Evolutionary conservation across 2,113 vertebrate species (phyloP), one percentile per base, ranked within the genome.

Genomic region (Donacobius atricapilla): DNA sequence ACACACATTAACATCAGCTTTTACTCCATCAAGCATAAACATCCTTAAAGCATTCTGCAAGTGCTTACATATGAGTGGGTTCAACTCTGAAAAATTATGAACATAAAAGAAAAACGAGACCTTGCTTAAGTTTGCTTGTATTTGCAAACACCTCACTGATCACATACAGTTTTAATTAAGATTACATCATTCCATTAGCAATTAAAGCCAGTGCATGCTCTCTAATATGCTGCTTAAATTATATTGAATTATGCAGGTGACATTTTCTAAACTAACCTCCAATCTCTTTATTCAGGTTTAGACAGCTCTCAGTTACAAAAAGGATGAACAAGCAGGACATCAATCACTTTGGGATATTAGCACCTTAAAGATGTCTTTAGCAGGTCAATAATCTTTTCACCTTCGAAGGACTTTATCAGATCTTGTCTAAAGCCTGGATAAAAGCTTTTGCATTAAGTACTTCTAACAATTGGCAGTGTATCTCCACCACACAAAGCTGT

Each of bases 361-460:
- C 98, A 98, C 98, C 98, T 98, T 98, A 98, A 99, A 98, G 98
- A 98, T 98, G 98, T 99, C 99, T 99, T 99, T 98, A 98, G 98
- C 99, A 99, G 99, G 99, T 99, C 99, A 99, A 99, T 99, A 99
- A 99, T 99, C 99, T 99, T 99, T 99, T 99, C 98, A 99, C 98
- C 99, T 99, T 98, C 96, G 98, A 97, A 98, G 97, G 98, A 98
- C 98, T 98, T 99, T 99, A 99, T 99, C 99, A 99, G 99, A 99
- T 99, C 98, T 97, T 97, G 98, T 98, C 98, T 98, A 98, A 98
- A 98, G 98, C 97, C 97, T 30, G 98, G 98, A 99, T 99, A 99
- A 99, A 99, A 98, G 98, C 98, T 97, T 98, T 98, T 98, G 98
- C 98, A 99, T 99, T 99, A 99, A 98, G 98, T 97, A 98, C 98